Evolutionary conservation across 2,888 invertebrate genomes (phyloP).

Genomic region (Pycnomerus fuliginosus): DNA sequence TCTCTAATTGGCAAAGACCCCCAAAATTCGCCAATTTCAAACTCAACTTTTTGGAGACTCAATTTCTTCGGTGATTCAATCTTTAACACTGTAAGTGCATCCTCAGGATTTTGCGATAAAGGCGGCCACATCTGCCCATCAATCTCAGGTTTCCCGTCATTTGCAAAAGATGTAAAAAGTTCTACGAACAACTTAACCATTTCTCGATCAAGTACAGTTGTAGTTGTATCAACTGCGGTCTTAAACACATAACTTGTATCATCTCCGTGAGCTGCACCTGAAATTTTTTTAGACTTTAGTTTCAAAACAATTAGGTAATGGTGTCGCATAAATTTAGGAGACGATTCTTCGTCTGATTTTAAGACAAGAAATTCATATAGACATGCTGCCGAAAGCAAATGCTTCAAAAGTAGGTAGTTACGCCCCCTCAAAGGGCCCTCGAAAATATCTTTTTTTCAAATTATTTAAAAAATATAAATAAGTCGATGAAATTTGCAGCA

Average conservation of each 20-base stretch:
- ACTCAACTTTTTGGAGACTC: slow-evolving; percentile 55
- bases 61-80: slow-evolving; percentile 47
- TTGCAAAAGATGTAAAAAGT: slow-evolving; percentile 56
- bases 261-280: slow-evolving; percentile 66
- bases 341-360: too few relatives aligned
- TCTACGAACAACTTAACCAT: slow-evolving; percentile 57
- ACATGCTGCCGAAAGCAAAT: too few relatives aligned
- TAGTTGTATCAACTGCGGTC: slow-evolving; percentile 43
- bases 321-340: too few relatives aligned
- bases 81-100: slow-evolving; percentile 56
- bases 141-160: slow-evolving; percentile 52
- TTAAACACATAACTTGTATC: slow-evolving; percentile 59
- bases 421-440: too few relatives aligned
- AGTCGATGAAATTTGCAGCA: too few relatives aligned
- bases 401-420: too few relatives aligned
- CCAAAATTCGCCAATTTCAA: slow-evolving; percentile 64
- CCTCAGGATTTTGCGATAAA: slow-evolving; percentile 49
- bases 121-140: slow-evolving; percentile 6
- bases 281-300: too few relatives aligned
- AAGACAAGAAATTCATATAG: too few relatives aligned
- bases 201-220: slow-evolving; percentile 52
- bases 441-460: too few relatives aligned
- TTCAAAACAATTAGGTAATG: too few relatives aligned
- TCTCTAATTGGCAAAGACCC: slow-evolving; percentile 24
- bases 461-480: slow-evolving; percentile 5